Conservation (phyloP, 2,888 invertebrate genomes). For the Sialis fuliginosa region DNA sequence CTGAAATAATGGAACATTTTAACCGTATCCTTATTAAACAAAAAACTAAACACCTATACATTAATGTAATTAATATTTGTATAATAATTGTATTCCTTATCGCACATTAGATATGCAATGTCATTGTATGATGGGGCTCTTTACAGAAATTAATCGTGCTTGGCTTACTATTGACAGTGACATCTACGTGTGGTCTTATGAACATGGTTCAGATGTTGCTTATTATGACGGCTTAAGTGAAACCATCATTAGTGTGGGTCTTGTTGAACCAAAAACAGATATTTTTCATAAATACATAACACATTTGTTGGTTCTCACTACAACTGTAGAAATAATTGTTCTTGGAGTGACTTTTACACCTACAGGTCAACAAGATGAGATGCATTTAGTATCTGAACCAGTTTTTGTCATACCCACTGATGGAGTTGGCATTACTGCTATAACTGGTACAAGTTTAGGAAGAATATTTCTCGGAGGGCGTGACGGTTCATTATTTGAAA, state of each 20-base stretch:
- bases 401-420: conserved; percentile 84
- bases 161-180: conserved; percentile 97
- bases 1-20: conserved; percentile 89
- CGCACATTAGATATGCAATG: conserved; percentile 68
- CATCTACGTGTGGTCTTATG: conserved; percentile 96
- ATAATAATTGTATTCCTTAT: no score
- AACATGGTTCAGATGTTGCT: conserved; percentile 86
- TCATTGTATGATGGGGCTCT: conserved; percentile 92
- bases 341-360: conserved; percentile 52
- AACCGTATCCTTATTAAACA: conserved; percentile 60
- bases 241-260: conserved; percentile 82
- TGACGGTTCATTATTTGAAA: conserved; percentile 89
- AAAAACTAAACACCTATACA: no score
- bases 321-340: conserved; percentile 86
- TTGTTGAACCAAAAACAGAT: conserved; percentile 73
- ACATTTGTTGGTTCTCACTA: conserved; percentile 78
- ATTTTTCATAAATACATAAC: conserved; percentile 84
- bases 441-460: conserved; percentile 65
- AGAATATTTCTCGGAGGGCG: conserved; percentile 89
- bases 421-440: conserved; percentile 65
- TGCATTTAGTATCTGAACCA: conserved; percentile 88
- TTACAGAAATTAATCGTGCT: conserved; percentile 88
- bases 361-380: conserved; percentile 44
- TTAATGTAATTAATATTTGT: no score
- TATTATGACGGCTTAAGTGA: conserved; percentile 93